Conservation (phyloP, 1,140 invertebrate genomes). For the Drosophila bocqueti region DNA sequence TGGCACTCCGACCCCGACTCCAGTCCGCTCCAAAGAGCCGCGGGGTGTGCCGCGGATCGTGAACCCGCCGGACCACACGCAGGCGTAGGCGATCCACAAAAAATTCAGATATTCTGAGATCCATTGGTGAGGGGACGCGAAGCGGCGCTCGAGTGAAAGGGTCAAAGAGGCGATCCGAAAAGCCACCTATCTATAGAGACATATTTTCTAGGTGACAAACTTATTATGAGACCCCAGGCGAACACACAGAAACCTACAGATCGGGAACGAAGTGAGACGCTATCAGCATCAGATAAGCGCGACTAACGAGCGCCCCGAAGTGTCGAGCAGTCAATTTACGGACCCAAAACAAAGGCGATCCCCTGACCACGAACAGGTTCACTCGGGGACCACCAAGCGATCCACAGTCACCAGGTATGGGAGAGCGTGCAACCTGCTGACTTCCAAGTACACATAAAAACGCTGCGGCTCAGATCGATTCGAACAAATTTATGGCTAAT, state of each 20-base stretch:
- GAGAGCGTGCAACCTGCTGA: constrained; percentile 68
- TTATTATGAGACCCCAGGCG: constrained; percentile 64
- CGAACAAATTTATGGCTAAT: constrained; percentile 81
- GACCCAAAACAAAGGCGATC: constrained; percentile 76
- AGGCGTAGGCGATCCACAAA: constrained; percentile 30
- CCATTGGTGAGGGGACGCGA: background rate
- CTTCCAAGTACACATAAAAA: constrained; percentile 77
- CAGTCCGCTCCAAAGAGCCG: constrained; percentile 47
- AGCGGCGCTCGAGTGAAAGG: constrained; percentile 75
- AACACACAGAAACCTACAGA: constrained; percentile 16
- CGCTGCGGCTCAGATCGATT: constrained; percentile 15
- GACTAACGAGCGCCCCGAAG: constrained; percentile 67
- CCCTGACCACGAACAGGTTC: constrained; percentile 61
- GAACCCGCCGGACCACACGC: constrained; percentile 62
- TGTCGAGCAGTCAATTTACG: constrained; percentile 81
- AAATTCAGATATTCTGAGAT: background rate
- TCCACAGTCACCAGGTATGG: constrained; percentile 39
- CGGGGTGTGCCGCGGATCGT: constrained; percentile 48
- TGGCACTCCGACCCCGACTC: constrained; percentile 48
- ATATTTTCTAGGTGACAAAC: constrained; percentile 84
- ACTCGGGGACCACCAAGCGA: constrained; percentile 66
- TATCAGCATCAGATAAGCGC: constrained; percentile 77
- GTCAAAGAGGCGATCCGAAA: constrained; percentile 37
- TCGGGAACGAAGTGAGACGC: constrained; percentile 66
- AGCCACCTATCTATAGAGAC: constrained; percentile 52